Evolutionary conservation across 2,888 invertebrate genomes (phyloP), one percentile per base, ranked within the genome.

Genomic region (Gastrophysa polygoni): DNA sequence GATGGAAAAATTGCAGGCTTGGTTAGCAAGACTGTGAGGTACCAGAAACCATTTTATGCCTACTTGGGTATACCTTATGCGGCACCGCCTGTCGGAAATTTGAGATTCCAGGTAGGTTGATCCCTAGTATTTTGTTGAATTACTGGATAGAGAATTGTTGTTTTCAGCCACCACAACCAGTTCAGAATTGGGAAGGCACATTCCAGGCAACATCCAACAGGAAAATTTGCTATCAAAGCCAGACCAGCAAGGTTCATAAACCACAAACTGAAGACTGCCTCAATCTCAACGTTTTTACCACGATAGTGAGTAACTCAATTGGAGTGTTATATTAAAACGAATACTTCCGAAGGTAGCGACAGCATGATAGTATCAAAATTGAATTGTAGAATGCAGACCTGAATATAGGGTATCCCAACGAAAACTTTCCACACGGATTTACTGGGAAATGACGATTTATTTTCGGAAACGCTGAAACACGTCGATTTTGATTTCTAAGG

Each of bases 21-120:
- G 1, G 1, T 16, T 1, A 16, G 11, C 1, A 43, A 14, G 24
- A 57, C 61, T 7, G 10, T 44, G 18, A 46, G 43, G 11, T 11
- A 50, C 10, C 46, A 52, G 18, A n/a, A 28, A 0, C 17, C 44
- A 7, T 61, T 18, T 17, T 61, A 52, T 28, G 21, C 57, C 4
- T 61, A 61, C n/a, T 21, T 57, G 7, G 57, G 61, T 6, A 61
- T 61, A 29, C 61, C 61, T 5, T 61, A 32, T 21, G 61, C 61
- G 18, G 43, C 34, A 8, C 57, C 61, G 10, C 61, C 61, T 16
- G 17, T 61, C 17, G 57, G 57, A 7, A 14, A 61, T 16, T 52
- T 61, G n/a, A 32, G 61, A 34, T 52, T 61, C 20, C 18, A 57
- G 52, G 61, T 61, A 14, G 11, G 29, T 21, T 32, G 2, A 32